These are phyloP conservation scores for Thaleichthys pacificus DNA, from an alignment of 2,797 vertebrate genomes.

Conservation along the genomic window DNA sequence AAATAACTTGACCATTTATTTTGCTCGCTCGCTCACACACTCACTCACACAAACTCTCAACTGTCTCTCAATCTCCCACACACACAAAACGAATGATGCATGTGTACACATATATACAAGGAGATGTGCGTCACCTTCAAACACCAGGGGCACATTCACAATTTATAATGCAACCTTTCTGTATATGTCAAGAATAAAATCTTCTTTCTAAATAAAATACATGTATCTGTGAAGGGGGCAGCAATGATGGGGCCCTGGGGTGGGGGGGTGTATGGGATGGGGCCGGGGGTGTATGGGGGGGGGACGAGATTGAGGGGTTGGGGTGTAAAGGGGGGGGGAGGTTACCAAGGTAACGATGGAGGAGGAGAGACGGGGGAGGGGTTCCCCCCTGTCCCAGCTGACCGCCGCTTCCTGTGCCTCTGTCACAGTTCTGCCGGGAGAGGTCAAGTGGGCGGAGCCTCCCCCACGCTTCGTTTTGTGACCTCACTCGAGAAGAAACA, in stretches of 20 bases:
- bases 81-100: constrained; percentile 75
- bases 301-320: constrained; percentile 75
- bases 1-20: constrained; percentile 49
- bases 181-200: constrained; percentile 84
- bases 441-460: constrained; percentile 37
- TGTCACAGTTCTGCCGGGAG: constrained; percentile 38
- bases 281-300: constrained; percentile 67
- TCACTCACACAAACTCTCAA: not conserved
- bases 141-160: constrained; percentile 54
- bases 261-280: constrained; percentile 19
- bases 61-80: not conserved
- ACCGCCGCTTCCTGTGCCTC: constrained; percentile 45
- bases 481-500: constrained; percentile 44
- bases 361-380: constrained; percentile 23
- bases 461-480: constrained; percentile 40
- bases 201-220: constrained; percentile 82
- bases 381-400: constrained; percentile 57
- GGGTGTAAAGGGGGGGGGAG: constrained; percentile 42
- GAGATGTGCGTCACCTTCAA: constrained; percentile 76
- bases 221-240: constrained; percentile 73
- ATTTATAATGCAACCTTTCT: constrained; percentile 81
- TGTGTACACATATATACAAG: constrained; percentile 86
- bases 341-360: constrained; percentile 27
- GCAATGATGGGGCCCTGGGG: constrained; percentile 39
- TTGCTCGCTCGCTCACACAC: constrained; percentile 25